phyloP scores from a whole-genome alignment of 2,888 invertebrate species.

The Psylliodes chrysocephalus region DNA sequence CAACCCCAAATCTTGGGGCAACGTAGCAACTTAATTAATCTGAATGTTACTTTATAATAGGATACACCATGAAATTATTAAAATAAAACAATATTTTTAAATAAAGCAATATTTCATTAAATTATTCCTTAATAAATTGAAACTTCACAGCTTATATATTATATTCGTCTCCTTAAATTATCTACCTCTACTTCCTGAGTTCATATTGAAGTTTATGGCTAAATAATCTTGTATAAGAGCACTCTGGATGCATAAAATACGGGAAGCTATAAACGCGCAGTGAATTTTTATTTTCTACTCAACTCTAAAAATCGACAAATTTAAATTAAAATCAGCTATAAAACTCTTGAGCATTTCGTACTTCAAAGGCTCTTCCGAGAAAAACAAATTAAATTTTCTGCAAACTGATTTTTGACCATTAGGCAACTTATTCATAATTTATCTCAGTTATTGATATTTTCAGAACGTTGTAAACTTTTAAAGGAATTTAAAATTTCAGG shows the following conservation, averaged over 20 bases:
- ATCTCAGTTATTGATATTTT: not conserved
- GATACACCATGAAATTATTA: too few relatives aligned
- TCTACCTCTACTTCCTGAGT: too few relatives aligned
- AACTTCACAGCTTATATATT: too few relatives aligned
- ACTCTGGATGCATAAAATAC: not conserved
- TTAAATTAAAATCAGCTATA: not conserved
- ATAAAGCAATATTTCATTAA: too few relatives aligned
- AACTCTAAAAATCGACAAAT: not conserved
- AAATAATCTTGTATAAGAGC: not conserved
- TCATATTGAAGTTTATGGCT: not conserved
- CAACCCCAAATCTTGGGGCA: too few relatives aligned
- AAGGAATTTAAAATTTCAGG: too few relatives aligned
- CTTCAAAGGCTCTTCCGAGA: not conserved
- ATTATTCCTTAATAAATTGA: too few relatives aligned
- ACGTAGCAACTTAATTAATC: too few relatives aligned
- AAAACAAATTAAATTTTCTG: not conserved
- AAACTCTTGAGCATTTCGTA: not conserved
- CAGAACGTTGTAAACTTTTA: not conserved
- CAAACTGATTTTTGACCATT: not conserved
- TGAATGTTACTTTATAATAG: too few relatives aligned
- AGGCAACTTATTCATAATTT: not conserved
- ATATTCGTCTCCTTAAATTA: too few relatives aligned
- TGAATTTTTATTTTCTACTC: not conserved
- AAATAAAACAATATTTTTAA: too few relatives aligned
- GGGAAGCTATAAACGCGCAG: not conserved